Evolutionary conservation across 2,113 vertebrate species (phyloP).

Genomic region (Oryzias curvinotus): DNA sequence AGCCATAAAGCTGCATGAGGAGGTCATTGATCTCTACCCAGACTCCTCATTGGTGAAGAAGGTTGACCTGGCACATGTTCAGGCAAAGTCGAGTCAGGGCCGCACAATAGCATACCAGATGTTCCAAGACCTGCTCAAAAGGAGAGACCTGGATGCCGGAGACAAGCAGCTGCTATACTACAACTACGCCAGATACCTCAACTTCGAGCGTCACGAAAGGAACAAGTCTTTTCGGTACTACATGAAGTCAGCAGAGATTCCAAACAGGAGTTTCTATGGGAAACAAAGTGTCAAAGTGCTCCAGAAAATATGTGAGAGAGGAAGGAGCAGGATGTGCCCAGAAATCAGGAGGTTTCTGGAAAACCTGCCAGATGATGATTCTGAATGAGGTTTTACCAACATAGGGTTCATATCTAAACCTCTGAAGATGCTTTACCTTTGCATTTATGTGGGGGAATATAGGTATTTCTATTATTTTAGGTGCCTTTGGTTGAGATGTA

Average conservation of each 20-base stretch:
- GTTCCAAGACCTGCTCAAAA: conserved; percentile 27
- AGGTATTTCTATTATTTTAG: no score
- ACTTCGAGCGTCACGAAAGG: background rate
- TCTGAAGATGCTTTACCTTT: no score
- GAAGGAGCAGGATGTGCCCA: background rate
- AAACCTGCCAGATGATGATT: conserved; percentile 1
- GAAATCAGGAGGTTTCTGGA: conserved; percentile 34
- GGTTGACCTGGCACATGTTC: conserved; percentile 29
- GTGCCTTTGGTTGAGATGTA: no score
- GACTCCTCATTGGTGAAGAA: background rate
- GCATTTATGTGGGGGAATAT: no score
- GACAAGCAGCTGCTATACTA: conserved; percentile 37
- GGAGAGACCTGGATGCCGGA: background rate
- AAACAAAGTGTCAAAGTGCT: conserved; percentile 32
- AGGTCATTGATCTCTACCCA: conserved; percentile 44
- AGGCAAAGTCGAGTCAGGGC: background rate
- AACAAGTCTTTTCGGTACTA: conserved; percentile 8
- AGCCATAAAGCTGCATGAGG: conserved; percentile 22
- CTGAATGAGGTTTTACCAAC: background rate
- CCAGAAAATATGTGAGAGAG: background rate
- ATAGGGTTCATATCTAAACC: background rate
- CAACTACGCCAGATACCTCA: conserved; percentile 25
- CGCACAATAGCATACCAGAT: conserved; percentile 9
- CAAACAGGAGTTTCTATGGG: background rate
- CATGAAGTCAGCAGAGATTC: conserved; percentile 45